phyloP scores from a whole-genome alignment of 2,797 vertebrate genomes.

The Tolypeutes matacus region DNA sequence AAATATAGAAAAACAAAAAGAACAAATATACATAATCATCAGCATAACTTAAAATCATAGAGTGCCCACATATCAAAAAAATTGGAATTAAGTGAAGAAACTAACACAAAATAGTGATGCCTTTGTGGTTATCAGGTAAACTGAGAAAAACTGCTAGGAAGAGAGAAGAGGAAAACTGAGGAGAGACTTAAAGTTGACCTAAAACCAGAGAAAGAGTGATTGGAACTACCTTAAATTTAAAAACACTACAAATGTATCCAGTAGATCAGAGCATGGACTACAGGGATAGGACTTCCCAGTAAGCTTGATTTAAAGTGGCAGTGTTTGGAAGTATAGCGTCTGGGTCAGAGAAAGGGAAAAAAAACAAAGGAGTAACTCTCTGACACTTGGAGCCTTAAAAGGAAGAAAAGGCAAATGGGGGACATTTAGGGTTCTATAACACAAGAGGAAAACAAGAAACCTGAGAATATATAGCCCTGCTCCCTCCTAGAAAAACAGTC shows the following conservation, averaged over 20 bases:
- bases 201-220: no score
- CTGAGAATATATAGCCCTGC: neutral
- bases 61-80: neutral
- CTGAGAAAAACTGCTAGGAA: neutral
- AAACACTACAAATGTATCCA: neutral
- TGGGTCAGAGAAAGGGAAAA: neutral
- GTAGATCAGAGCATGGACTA: neutral
- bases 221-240: neutral
- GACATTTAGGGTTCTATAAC: neutral
- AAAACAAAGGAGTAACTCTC: rapidly evolving
- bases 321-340: neutral
- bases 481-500: neutral
- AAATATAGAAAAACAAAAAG: neutral
- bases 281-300: neutral
- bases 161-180: neutral
- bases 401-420: neutral
- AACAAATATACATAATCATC: neutral
- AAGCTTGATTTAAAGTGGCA: neutral
- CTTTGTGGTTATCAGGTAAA: neutral
- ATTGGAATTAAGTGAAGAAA: neutral
- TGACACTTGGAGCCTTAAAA: neutral
- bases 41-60: neutral
- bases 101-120: neutral
- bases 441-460: neutral
- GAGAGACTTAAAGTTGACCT: no score